Evolutionary conservation across 2,113 vertebrate genomes (phyloP).

Genomic region (Tautogolabrus adspersus): DNA sequence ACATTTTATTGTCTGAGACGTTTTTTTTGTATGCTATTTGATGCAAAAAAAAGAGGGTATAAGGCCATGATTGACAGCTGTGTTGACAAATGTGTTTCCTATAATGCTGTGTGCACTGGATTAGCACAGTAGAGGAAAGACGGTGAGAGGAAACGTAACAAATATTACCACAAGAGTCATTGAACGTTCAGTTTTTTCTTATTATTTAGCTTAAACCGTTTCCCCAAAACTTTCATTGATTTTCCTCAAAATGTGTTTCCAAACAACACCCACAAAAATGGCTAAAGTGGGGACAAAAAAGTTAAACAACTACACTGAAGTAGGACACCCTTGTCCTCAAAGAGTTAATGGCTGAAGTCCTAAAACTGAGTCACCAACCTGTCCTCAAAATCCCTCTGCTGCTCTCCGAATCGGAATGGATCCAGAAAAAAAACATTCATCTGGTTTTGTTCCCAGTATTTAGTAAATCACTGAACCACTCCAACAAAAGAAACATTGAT

Average conservation of each 20-base stretch:
- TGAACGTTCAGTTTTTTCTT: no score
- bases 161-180: no score
- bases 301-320: not conserved
- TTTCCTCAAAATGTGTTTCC: not conserved
- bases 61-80: no score
- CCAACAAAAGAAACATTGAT: slow-evolving; percentile 27
- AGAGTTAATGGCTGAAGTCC: slow-evolving; percentile 22
- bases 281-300: not conserved
- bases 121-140: no score
- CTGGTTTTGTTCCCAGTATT: slow-evolving; percentile 32
- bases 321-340: not conserved
- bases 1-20: no score
- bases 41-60: no score
- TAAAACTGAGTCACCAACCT: slow-evolving; percentile 35
- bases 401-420: slow-evolving; percentile 2
- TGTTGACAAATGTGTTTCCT: no score
- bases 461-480: slow-evolving; percentile 38
- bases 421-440: slow-evolving; percentile 28
- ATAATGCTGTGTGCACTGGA: no score
- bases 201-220: no score
- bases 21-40: no score
- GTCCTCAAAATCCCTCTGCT: slow-evolving; percentile 28
- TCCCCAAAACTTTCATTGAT: not conserved
- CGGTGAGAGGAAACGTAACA: no score
- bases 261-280: not conserved